These are phyloP conservation scores for Phyllostomus hastatus DNA, from an alignment of 2,113 vertebrate genomes.

Conservation along the genomic window DNA sequence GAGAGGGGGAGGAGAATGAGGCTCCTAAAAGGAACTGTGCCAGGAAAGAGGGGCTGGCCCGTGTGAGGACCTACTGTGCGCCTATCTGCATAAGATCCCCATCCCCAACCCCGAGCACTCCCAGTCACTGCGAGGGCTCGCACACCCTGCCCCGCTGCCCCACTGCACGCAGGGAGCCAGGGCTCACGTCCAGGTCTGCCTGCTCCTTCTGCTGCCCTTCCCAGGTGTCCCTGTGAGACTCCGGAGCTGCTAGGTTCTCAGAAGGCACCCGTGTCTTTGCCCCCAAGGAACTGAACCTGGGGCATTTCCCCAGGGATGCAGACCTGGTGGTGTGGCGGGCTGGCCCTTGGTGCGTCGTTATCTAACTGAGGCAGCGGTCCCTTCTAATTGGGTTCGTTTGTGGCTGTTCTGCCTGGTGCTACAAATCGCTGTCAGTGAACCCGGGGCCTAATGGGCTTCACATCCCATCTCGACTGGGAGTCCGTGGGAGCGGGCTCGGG, in stretches of 20 bases:
- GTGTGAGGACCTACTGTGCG: not conserved
- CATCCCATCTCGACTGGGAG: not conserved
- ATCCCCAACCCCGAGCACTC: not conserved
- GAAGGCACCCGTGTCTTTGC: not conserved
- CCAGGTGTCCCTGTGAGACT: not conserved
- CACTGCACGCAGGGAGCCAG: not conserved
- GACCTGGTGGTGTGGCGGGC: not conserved
- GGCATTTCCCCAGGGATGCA: not conserved
- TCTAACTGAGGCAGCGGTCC: not conserved
- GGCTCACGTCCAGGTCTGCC: accelerated
- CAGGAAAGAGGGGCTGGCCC: not conserved
- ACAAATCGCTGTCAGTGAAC: constrained; percentile 74
- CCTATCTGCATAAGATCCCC: not conserved
- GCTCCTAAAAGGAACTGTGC: not conserved
- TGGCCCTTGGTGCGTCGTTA: not conserved
- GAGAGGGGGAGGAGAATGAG: not conserved
- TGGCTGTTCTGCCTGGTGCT: constrained; percentile 7
- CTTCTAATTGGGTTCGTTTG: constrained; percentile 1
- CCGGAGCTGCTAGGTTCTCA: not conserved
- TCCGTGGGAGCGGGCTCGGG: constrained; percentile 59
- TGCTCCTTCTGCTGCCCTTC: not conserved
- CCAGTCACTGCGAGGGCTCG: not conserved
- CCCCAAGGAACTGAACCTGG: not conserved
- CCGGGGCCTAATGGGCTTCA: constrained; percentile 30
- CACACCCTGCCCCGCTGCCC: not conserved